phyloP scores from a whole-genome alignment of 1,140 invertebrate genomes.

The Plectrocnemia conspersa region DNA sequence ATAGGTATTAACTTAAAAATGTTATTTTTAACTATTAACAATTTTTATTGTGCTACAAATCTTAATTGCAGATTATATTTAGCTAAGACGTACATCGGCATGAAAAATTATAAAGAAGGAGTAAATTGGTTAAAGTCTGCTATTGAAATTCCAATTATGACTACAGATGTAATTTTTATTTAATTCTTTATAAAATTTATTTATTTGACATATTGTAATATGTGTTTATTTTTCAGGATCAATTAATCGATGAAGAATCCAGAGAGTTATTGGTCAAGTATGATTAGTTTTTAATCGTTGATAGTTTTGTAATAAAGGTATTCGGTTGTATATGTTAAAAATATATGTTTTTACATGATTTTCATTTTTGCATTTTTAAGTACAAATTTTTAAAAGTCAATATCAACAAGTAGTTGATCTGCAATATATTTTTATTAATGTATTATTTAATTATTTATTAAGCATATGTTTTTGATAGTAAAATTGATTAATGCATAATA shows the following conservation, averaged over 20 bases:
- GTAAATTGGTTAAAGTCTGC: conserved; percentile 56
- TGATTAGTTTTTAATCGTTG: no score
- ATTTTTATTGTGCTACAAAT: no score
- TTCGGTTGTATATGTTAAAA: background rate
- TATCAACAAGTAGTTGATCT: no score
- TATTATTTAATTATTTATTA: no score
- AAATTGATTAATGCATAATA: no score
- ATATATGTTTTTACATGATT: background rate
- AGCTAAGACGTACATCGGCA: conserved; percentile 63
- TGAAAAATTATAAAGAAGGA: conserved; percentile 53
- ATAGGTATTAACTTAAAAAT: no score
- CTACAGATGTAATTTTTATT: conserved; percentile 44
- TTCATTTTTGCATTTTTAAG: no score
- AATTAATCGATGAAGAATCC: conserved; percentile 21
- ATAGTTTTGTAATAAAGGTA: no score
- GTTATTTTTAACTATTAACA: background rate
- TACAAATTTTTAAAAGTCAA: no score
- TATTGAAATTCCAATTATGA: conserved; percentile 39
- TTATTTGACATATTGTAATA: background rate
- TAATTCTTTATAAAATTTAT: background rate
- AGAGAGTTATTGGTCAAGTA: background rate
- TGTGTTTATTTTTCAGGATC: conserved; percentile 23
- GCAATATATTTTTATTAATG: no score
- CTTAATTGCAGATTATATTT: conserved; percentile 51
- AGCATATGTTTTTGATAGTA: no score